A percentile compares a stretch with the other conserved stretches of the same genome.
Evolutionary conservation across 2,888 invertebrate species (phyloP).

Genomic region (Hydropsyche betteni): DNA sequence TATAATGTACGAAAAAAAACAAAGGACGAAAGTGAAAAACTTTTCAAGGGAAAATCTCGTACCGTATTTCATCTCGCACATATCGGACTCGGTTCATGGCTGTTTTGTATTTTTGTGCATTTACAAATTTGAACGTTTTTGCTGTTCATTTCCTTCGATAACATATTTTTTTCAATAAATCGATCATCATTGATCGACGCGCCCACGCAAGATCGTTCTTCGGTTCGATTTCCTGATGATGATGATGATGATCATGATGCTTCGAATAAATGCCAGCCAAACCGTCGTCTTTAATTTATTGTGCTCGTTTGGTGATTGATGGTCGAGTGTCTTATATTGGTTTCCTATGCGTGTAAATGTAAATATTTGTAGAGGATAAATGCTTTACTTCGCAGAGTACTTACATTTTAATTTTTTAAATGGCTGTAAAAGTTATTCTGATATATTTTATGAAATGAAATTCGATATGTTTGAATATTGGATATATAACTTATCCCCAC

Average conservation of each 20-base stretch:
- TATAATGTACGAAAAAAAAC: too few relatives aligned
- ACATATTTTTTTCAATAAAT: neutral
- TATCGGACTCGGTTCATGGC: conserved; percentile 2
- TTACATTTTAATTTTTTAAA: too few relatives aligned
- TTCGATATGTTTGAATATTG: too few relatives aligned
- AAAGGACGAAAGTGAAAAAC: neutral
- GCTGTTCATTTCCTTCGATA: too few relatives aligned
- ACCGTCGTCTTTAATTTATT: conserved; percentile 7
- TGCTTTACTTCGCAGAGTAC: too few relatives aligned
- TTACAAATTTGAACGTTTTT: too few relatives aligned
- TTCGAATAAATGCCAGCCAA: conserved; percentile 9
- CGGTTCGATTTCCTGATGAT: conserved; percentile 13
- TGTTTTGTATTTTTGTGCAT: neutral
- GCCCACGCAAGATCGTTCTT: neutral
- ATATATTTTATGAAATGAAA: too few relatives aligned
- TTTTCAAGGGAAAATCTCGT: conserved; percentile 1
- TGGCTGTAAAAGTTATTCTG: too few relatives aligned
- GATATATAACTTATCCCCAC: too few relatives aligned
- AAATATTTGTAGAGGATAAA: too few relatives aligned
- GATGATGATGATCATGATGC: neutral
- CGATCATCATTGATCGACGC: conserved; percentile 10
- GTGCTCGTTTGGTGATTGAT: conserved; percentile 9
- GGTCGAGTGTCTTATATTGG: neutral
- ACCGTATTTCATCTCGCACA: neutral
- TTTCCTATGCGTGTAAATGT: neutral